A percentile compares a stretch with the other conserved stretches of the same genome.
Conservation (phyloP, 2,888 invertebrate genomes). For the Catonia carolina region DNA sequence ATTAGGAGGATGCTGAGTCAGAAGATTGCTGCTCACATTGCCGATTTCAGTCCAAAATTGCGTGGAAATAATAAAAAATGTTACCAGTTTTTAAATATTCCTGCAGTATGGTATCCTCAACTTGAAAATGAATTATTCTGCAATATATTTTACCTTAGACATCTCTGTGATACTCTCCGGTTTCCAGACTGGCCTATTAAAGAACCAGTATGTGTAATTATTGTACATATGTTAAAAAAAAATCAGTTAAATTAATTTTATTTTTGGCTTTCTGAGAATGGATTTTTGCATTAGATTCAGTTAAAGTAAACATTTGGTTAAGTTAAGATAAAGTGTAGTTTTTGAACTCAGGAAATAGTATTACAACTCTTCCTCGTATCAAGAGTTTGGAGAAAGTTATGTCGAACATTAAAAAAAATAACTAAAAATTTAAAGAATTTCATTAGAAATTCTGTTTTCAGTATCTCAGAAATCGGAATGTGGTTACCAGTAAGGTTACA, state of each 20-base stretch:
- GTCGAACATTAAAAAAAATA: no score
- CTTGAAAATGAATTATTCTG: slow-evolving; percentile 95
- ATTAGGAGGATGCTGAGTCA: slow-evolving; percentile 82
- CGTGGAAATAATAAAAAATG: slow-evolving; percentile 90
- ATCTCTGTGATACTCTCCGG: slow-evolving; percentile 78
- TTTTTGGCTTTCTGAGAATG: no score
- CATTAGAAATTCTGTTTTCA: no score
- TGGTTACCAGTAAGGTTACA: no score
- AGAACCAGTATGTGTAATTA: slow-evolving; percentile 64
- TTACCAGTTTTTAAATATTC: slow-evolving; percentile 93
- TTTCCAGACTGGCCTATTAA: slow-evolving; percentile 98
- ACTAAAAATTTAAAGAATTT: no score
- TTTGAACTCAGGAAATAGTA: no score
- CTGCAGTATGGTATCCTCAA: slow-evolving; percentile 88
- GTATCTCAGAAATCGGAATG: no score
- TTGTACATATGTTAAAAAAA: no score
- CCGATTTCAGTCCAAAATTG: slow-evolving; percentile 92
- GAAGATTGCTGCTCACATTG: slow-evolving; percentile 94
- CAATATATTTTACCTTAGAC: slow-evolving; percentile 94
- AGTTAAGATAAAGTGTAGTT: neutral
- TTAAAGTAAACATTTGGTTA: neutral
- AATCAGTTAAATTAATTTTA: no score
- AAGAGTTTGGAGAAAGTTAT: no score
- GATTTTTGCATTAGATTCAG: neutral
- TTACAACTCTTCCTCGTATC: no score